Conservation (phyloP, 1,140 invertebrate species). For the Oreohelix idahoensis region DNA sequence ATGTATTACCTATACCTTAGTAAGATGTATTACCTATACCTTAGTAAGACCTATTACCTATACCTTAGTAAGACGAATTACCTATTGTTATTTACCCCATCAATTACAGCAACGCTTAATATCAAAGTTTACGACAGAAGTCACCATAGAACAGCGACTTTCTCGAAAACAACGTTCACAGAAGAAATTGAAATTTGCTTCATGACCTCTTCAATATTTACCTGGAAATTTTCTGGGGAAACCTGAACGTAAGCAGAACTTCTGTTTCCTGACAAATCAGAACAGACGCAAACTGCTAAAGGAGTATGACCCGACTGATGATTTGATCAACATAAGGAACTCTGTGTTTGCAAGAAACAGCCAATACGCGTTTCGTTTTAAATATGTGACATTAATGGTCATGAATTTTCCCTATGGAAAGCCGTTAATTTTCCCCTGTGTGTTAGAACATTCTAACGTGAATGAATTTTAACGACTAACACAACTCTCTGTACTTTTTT, state of each 20-base stretch:
- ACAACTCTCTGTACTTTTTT: background rate
- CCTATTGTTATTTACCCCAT: too few species aligned
- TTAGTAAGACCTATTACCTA: too few species aligned
- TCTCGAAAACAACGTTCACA: too few species aligned
- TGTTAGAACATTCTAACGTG: slow-evolving; percentile 2
- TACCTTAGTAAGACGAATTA: too few species aligned
- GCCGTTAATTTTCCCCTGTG: background rate
- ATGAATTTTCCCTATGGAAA: slow-evolving; percentile 1
- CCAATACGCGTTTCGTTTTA: background rate
- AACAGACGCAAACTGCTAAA: background rate
- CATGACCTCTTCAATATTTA: background rate
- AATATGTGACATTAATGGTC: slow-evolving; percentile 12
- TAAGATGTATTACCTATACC: too few species aligned
- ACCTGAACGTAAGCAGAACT: background rate
- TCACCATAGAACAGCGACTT: too few species aligned
- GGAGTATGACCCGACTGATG: background rate
- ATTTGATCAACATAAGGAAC: background rate
- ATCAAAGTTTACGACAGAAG: too few species aligned
- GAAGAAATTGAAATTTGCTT: background rate
- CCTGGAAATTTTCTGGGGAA: background rate
- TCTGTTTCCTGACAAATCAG: background rate
- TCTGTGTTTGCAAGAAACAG: background rate
- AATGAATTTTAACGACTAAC: slow-evolving; percentile 10
- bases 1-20: too few species aligned
- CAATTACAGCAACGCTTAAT: too few species aligned